These are phyloP conservation scores for Phycodurus eques DNA, from an alignment of 2,113 vertebrate genomes.

Conservation along the genomic window DNA sequence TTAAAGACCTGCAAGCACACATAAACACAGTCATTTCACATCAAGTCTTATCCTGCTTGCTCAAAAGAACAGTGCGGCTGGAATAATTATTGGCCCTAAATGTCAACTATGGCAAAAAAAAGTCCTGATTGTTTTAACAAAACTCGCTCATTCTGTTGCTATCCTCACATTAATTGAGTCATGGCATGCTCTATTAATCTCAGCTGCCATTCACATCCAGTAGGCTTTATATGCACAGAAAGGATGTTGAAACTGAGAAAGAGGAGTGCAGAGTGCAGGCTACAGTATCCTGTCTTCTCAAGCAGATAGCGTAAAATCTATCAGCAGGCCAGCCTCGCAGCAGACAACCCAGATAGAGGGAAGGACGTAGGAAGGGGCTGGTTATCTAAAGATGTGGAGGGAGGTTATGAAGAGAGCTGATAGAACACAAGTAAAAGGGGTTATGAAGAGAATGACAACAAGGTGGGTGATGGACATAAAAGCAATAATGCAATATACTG, in stretches of 20 bases:
- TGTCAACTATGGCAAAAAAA: conserved; percentile 8
- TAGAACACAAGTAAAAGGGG: conserved; percentile 20
- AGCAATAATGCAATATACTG: conserved; percentile 16
- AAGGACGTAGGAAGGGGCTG: background rate
- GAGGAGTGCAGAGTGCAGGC: conserved; percentile 46
- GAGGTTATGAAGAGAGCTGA: conserved; percentile 13
- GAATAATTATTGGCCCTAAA: conserved; percentile 19
- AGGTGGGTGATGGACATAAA: conserved; percentile 8
- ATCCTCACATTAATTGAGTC: conserved; percentile 14
- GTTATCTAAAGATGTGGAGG: conserved; percentile 34
- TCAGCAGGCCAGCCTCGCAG: conserved; percentile 53
- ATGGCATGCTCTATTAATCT: conserved; percentile 10
- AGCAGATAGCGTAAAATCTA: conserved; percentile 64
- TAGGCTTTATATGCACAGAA: conserved; percentile 2
- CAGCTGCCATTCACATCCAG: conserved; percentile 3
- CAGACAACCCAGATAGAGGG: conserved; percentile 34
- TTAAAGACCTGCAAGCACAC: conserved; percentile 63
- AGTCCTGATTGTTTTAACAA: conserved; percentile 22
- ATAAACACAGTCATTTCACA: conserved; percentile 48
- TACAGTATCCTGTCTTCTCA: conserved; percentile 42
- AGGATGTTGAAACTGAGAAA: conserved; percentile 15
- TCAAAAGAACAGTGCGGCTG: conserved; percentile 7
- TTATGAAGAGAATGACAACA: conserved; percentile 13
- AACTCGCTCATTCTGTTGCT: conserved; percentile 14
- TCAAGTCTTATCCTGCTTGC: conserved; percentile 31